Evolutionary conservation across 1,140 invertebrate species (phyloP), one percentile per base, ranked within the genome.

Genomic region (Eupristina koningsbergeri): DNA sequence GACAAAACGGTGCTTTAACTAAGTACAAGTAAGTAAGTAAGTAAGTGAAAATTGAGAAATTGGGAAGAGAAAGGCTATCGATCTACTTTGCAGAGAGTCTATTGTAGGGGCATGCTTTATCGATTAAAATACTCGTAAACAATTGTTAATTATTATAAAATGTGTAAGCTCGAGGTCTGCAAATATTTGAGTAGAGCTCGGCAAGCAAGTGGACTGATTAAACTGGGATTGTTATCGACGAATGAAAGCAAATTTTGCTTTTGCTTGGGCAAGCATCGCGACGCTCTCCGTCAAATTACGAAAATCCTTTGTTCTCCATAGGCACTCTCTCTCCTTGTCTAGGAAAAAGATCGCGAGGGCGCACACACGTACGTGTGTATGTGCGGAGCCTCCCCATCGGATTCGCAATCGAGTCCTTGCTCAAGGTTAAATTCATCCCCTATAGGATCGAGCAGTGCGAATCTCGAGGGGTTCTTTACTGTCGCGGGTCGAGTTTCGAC

Each of bases 241-340:
- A 41, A 41, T 71, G 39, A 71, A 26, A 22, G 39, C 67, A 71
- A 71, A 41, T 71, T 71, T 71, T 71, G n/a, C 36, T 0, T 13
- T n/a, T n/a, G n/a, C n/a, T n/a, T n/a, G n/a, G 7, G 22, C 17
- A 11, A 39, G 31, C 19, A 77, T 78, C 78, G 63, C 79, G 0
- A 3, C 90, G 89, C 86, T 87, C 87, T 84, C 86, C 85, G 89
- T 89, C 87, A 87, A 89, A 91, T 91, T 91, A 91, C 89, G 87
- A 85, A 83, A 85, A 88, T 88, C 89, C 91, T 91, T 91, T 89
- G 91, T 88, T 87, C 82, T 82, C 87, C 87, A 87, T 58, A 77
- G 61, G 80, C 86, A n/a, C 81, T 81, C 74, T 78, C 83, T 85
- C 71, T 76, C 63, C n/a, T 29, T 31, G 39, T 31, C 29, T 50